These are phyloP conservation scores for Microplitis mediator DNA, from an alignment of 1,140 invertebrate genomes.

Conservation along the genomic window DNA sequence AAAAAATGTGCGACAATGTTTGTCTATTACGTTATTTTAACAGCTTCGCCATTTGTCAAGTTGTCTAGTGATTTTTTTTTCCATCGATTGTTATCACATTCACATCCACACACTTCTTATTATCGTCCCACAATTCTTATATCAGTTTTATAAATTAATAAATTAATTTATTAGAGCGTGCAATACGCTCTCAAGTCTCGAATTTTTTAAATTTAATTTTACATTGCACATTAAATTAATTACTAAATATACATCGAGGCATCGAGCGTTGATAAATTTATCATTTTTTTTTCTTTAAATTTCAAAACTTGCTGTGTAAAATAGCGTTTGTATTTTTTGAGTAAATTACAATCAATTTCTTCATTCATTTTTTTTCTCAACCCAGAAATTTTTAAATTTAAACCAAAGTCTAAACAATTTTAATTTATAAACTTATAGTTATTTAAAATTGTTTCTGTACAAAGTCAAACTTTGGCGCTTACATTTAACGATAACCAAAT, in stretches of 20 bases:
- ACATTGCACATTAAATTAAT: constrained; percentile 13
- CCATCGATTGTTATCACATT: background rate
- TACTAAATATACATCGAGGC: background rate
- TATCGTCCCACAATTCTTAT: no score
- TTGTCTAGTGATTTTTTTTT: background rate
- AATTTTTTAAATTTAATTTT: background rate
- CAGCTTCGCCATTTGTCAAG: background rate
- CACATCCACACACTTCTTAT: background rate
- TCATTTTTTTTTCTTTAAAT: background rate
- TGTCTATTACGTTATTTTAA: background rate
- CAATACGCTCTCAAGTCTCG: background rate
- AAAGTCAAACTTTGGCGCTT: constrained; percentile 31
- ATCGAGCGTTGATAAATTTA: background rate
- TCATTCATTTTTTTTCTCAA: no score
- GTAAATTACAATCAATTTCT: no score
- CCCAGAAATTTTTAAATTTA: background rate
- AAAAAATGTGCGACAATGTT: constrained; percentile 3
- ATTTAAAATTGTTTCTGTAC: constrained; percentile 12
- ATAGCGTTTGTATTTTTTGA: background rate
- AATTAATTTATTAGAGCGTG: background rate
- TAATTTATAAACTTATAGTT: background rate
- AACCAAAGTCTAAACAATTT: background rate
- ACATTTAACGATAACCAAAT: background rate
- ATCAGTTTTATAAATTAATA: background rate
- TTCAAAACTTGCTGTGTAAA: background rate